Evolutionary conservation across 1,140 invertebrate species (phyloP).

Genomic region (Aphelenchoides fujianensis): DNA sequence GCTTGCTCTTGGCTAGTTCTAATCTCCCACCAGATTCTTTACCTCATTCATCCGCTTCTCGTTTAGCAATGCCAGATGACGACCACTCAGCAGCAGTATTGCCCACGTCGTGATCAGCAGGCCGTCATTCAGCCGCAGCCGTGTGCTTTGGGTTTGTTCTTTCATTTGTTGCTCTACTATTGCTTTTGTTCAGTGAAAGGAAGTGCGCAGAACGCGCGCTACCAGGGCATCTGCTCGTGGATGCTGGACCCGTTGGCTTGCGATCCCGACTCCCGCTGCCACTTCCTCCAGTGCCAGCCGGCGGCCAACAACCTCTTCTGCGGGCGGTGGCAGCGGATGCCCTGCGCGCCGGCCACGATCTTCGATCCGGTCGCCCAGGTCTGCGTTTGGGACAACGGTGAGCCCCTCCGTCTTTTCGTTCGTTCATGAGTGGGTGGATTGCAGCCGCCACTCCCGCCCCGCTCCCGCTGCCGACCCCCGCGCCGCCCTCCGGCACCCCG

Average conservation of each 20-base stretch:
- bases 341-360: conserved; percentile 57
- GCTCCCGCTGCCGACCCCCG: conserved; percentile 43
- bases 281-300: conserved; percentile 56
- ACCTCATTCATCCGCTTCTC: no score
- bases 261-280: conserved; percentile 52
- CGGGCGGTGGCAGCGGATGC: conserved; percentile 61
- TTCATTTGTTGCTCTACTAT: no score
- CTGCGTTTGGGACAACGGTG: conserved; percentile 55
- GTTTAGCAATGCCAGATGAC: conserved; percentile 53
- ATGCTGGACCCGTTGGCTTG: conserved; percentile 58
- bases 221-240: conserved; percentile 60
- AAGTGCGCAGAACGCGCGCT: conserved; percentile 39
- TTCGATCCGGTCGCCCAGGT: conserved; percentile 56
- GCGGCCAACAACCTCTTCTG: conserved; percentile 61
- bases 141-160: conserved; percentile 50
- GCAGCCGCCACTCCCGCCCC: conserved; percentile 34
- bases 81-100: conserved; percentile 52
- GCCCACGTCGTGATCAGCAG: conserved; percentile 42
- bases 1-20: no score
- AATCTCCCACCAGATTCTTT: no score
- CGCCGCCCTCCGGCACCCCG: conserved; percentile 25
- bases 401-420: conserved; percentile 11
- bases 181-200: conserved; percentile 54
- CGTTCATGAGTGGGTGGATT: conserved; percentile 4
- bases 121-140: conserved; percentile 57